Evolutionary conservation across 35 echinoderm and acorn worm genomes (phyloP).

Genomic region (Eucidaris tribuloides): DNA sequence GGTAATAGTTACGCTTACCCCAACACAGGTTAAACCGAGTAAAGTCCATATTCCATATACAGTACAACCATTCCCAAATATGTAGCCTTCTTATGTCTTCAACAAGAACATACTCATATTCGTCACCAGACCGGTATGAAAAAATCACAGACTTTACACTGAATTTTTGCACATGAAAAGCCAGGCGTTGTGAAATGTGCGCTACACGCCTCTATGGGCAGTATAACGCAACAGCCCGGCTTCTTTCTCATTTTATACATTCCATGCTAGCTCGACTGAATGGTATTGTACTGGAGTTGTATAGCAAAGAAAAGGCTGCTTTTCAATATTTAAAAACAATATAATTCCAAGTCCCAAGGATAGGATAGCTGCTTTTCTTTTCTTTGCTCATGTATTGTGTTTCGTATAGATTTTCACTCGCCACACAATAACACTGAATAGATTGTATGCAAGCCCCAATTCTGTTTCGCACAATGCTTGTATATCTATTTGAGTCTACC

Average conservation of each 20-base stretch:
- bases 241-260: not conserved
- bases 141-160: not conserved
- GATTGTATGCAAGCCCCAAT: conserved; percentile 32
- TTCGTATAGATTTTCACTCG: conserved; percentile 36
- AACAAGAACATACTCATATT: too few species aligned
- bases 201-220: not conserved
- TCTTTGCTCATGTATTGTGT: conserved; percentile 27
- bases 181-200: not conserved
- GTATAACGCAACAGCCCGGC: not conserved
- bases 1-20: too few species aligned
- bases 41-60: too few species aligned
- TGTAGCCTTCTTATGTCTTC: too few species aligned
- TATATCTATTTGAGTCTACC: conserved; percentile 18
- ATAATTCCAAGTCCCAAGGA: conserved; percentile 26
- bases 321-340: conserved; percentile 42
- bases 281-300: conserved; percentile 16
- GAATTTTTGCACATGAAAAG: not conserved
- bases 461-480: conserved; percentile 33
- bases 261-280: not conserved
- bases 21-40: too few species aligned
- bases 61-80: too few species aligned
- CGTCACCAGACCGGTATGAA: not conserved
- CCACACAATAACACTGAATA: conserved; percentile 3
- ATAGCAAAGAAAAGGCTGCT: conserved; percentile 12
- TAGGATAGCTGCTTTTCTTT: not conserved